These are phyloP conservation scores for Drosophila paramelanica DNA, from an alignment of 2,888 invertebrate genomes.

Conservation along the genomic window DNA sequence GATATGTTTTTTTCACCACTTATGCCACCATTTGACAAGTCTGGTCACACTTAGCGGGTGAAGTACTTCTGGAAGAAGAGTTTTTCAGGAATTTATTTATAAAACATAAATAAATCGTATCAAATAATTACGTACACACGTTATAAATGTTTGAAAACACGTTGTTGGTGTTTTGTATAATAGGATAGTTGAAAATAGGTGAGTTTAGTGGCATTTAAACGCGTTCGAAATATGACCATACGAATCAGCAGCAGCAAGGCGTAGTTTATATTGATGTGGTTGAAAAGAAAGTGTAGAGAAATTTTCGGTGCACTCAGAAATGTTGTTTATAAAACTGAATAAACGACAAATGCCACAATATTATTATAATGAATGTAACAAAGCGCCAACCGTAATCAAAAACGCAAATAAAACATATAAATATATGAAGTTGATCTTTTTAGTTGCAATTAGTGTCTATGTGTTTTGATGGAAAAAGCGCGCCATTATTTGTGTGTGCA, in stretches of 20 bases:
- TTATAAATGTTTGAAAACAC: constrained; percentile 78
- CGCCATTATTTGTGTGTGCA: constrained; percentile 77
- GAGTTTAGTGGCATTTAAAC: constrained; percentile 76
- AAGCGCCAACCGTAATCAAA: constrained; percentile 19
- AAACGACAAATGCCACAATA: constrained; percentile 36
- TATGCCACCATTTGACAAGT: constrained; percentile 1
- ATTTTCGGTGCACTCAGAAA: constrained; percentile 76
- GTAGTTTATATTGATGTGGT: constrained; percentile 76
- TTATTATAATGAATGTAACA: constrained; percentile 25
- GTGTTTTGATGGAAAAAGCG: constrained; percentile 78
- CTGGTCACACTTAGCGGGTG: constrained; percentile 59
- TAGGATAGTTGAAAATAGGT: constrained; percentile 77
- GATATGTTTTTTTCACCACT: constrained; percentile 13
- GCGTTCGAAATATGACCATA: constrained; percentile 60
- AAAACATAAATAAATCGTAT: constrained; percentile 59
- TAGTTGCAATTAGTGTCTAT: constrained; percentile 39
- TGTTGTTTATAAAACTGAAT: constrained; percentile 61
- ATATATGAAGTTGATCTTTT: constrained; percentile 38
- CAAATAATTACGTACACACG: constrained; percentile 70
- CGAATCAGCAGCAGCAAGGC: constrained; percentile 62
- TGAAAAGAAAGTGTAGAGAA: constrained; percentile 84
- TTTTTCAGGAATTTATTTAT: constrained; percentile 70
- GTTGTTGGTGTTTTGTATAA: constrained; percentile 72
- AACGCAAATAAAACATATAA: constrained; percentile 16
- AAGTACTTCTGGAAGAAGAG: constrained; percentile 68